A percentile compares a stretch with the other conserved stretches of the same genome.
These are phyloP conservation scores for Diorhabda carinulata DNA, from an alignment of 1,140 invertebrate species.

Conservation along the genomic window DNA sequence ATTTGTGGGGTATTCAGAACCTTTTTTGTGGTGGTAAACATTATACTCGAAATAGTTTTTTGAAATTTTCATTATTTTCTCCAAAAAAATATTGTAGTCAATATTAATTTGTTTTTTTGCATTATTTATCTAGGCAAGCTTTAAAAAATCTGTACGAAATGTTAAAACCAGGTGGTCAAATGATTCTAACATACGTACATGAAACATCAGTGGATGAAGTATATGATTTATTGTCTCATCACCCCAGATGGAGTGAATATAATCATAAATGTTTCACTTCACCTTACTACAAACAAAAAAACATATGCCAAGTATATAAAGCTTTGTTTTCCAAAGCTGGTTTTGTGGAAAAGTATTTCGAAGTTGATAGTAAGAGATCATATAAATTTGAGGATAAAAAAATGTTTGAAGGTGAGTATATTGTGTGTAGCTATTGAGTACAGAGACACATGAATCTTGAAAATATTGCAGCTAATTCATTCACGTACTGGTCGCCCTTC, in stretches of 20 bases:
- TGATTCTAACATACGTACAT: background rate
- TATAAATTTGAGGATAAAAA: background rate
- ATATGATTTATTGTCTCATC: background rate
- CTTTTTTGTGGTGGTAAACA: no score
- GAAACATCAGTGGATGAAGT: slow-evolving; percentile 5
- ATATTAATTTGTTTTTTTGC: background rate
- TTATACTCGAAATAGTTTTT: no score
- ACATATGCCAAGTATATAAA: background rate
- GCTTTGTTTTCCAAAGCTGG: background rate
- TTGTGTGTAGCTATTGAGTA: no score
- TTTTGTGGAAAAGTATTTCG: background rate
- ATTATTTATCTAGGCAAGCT: background rate
- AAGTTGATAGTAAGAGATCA: background rate
- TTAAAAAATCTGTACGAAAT: slow-evolving; percentile 1
- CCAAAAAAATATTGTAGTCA: no score
- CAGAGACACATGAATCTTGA: no score
- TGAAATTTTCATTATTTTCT: no score
- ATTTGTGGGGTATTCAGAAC: no score
- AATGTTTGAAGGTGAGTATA: background rate
- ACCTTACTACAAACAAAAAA: background rate
- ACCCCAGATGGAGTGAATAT: slow-evolving; percentile 9
- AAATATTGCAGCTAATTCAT: no score
- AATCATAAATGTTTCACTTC: background rate
- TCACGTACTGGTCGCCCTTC: no score
- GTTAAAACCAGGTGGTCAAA: background rate